These are phyloP conservation scores for Atlantisia rogersi DNA, from an alignment of 2,113 vertebrate genomes.

Conservation along the genomic window DNA sequence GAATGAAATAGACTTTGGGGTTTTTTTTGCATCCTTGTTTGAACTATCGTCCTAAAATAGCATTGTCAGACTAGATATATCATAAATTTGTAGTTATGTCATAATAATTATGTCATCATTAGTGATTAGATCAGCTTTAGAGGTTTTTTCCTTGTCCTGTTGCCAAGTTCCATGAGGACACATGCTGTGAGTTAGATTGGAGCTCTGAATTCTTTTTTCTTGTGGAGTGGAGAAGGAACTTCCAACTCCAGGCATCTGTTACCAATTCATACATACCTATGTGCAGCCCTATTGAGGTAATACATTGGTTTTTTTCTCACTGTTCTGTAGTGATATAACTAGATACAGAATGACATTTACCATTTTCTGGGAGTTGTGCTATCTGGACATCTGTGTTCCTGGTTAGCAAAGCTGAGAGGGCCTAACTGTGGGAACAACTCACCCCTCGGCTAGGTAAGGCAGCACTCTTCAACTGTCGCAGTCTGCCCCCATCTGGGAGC, in stretches of 20 bases:
- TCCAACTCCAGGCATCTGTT: background rate
- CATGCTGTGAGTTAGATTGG: background rate
- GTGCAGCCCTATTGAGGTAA: background rate
- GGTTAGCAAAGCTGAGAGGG: background rate
- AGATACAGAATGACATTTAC: background rate
- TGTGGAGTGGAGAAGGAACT: background rate
- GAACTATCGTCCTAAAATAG: background rate
- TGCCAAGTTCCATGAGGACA: background rate
- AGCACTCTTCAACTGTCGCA: background rate
- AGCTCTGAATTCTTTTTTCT: background rate
- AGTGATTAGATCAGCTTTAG: conserved; percentile 4
- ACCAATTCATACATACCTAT: background rate
- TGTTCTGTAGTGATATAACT: background rate
- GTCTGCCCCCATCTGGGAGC: too few species aligned
- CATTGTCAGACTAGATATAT: background rate
- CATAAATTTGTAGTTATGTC: background rate
- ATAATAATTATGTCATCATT: conserved; percentile 8
- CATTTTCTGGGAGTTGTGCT: background rate
- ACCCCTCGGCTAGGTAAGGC: background rate
- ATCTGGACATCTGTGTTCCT: rapidly evolving
- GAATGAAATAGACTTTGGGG: background rate
- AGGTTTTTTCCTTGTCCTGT: background rate
- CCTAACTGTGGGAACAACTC: background rate
- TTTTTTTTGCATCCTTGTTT: background rate
- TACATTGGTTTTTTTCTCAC: background rate